These are phyloP conservation scores for Actinernus sp. DNA, from an alignment of 92 coral and sea anemone species.

Conservation along the genomic window DNA sequence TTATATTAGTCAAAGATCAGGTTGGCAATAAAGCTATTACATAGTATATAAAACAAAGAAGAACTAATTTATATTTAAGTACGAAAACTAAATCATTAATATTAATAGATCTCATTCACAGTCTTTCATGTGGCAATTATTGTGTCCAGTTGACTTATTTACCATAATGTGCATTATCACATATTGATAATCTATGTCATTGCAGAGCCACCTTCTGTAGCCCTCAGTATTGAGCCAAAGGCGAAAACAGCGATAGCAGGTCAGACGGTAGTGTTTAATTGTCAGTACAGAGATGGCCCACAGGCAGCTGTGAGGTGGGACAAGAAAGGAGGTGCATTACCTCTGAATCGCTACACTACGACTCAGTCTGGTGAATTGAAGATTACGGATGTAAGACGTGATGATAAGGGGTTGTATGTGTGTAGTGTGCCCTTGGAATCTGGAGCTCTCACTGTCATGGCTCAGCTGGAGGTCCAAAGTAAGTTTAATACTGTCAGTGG, in stretches of 20 bases:
- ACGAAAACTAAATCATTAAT: no score
- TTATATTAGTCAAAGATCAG: no score
- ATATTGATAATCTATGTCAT: no score
- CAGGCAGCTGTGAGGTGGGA: constrained; percentile 68
- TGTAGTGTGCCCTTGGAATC: constrained; percentile 58
- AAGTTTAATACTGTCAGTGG: no score
- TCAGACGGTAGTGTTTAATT: constrained; percentile 29
- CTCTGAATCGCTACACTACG: constrained; percentile 44
- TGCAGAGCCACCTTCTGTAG: constrained; percentile 49
- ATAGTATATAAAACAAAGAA: no score
- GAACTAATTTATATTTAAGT: no score
- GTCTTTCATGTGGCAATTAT: no score
- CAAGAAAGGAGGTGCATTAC: constrained; percentile 72
- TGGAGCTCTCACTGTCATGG: constrained; percentile 57
- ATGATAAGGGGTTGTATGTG: constrained; percentile 75
- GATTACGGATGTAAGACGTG: constrained; percentile 29
- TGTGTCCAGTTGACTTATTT: no score
- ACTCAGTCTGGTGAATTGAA: constrained; percentile 50
- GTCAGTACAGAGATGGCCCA: constrained; percentile 73
- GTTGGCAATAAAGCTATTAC: no score
- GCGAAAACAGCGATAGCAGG: constrained; percentile 48
- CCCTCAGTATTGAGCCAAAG: constrained; percentile 66
- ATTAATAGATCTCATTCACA: no score
- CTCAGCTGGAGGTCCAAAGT: constrained; percentile 73
- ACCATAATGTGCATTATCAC: no score